phyloP scores from a whole-genome alignment of 2,113 vertebrate genomes.

The Damaliscus lunatus region DNA sequence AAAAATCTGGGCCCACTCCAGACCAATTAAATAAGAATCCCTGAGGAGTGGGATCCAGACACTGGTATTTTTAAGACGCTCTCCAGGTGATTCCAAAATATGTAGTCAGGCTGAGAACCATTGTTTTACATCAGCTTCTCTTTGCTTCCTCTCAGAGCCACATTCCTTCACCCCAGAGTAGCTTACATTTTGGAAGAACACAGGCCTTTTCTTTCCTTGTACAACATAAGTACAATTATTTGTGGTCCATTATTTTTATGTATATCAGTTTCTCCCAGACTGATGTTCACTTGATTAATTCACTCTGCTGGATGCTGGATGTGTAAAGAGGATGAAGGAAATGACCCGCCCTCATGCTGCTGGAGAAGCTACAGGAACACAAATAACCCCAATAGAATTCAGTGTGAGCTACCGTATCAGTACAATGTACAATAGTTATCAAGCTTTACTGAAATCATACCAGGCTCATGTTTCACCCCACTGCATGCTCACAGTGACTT shows the following conservation, averaged over 20 bases:
- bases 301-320: background rate
- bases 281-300: constrained; percentile 5
- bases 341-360: background rate
- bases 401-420: background rate
- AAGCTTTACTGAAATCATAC: background rate
- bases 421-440: fast-evolving
- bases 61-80: background rate
- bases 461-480: background rate
- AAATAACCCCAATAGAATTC: background rate
- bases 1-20: background rate
- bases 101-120: background rate
- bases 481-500: background rate
- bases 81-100: background rate
- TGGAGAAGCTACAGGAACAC: background rate
- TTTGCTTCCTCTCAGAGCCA: background rate
- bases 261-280: background rate
- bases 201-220: background rate
- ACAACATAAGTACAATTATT: background rate
- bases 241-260: constrained; percentile 34
- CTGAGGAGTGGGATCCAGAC: background rate
- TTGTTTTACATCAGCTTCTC: background rate
- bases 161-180: background rate
- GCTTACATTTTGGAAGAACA: constrained; percentile 19
- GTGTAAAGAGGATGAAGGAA: background rate
- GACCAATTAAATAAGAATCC: constrained; percentile 23